Evolutionary conservation across 2,888 invertebrate species (phyloP), one percentile per base, ranked within the genome.

Genomic region (Deroplatys truncata): DNA sequence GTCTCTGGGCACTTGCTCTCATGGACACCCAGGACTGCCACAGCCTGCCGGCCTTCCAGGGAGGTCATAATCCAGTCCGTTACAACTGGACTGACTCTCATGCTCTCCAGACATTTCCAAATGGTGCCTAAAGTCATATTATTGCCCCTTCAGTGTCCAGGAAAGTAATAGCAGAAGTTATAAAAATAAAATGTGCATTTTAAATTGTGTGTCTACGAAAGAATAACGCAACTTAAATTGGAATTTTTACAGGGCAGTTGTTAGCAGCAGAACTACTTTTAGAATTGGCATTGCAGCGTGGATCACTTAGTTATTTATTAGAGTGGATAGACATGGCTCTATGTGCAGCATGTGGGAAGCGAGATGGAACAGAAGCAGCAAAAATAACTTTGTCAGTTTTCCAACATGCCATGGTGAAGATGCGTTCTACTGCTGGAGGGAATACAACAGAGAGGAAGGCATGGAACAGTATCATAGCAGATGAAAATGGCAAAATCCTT

Each of bases 251-350:
- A 92, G 92, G 94, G 15, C 93, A 93, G 91, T 91, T 93, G 28
- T 91, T 94, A 43, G 93, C 94, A 0, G 93, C 93, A 43, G 95
- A 96, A 92, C 92, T 96, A 88, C 93, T 95, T 91, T 92, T 96
- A 84, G 94, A 94, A 9, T 92, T 96, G 84, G 95, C 95, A 25
- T 92, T 95, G 56, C 96, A 96, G 93, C 92, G 96, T 91, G 96
- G 96, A 28, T 95, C 95, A 20, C 93, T 96, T 29, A 92, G 95
- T 84, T 95, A 95, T 92, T 92, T 96, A 31, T 92, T 96, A 85
- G 95, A 96, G 91, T 96, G 96, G 96, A 94, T 96, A 86, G 94
- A 95, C 90, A 94, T 95, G 94, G 95, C 95, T 20, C 93, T 96
- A 86, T 93, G 90, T 84, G 91, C 91, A 83, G 89, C 91, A 9